A percentile compares a stretch with the other conserved stretches of the same genome.
Evolutionary conservation across 2,113 vertebrate species (phyloP).

Genomic region (Anhinga anhinga): DNA sequence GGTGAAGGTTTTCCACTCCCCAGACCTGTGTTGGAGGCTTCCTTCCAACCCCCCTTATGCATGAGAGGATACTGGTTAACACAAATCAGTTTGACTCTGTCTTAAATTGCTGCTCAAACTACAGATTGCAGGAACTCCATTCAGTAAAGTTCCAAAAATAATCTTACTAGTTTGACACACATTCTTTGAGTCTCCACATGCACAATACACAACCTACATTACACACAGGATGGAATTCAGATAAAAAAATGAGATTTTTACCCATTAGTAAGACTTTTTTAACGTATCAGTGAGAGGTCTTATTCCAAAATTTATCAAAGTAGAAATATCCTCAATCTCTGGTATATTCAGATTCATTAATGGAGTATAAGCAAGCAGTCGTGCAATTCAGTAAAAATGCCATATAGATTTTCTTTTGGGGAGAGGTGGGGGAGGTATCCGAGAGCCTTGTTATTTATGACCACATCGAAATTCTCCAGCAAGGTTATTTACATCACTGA

Average conservation of each 20-base stretch:
- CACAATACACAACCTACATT: neutral
- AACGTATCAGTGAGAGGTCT: neutral
- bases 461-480: neutral
- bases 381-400: neutral
- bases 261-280: neutral
- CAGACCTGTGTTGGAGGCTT: neutral
- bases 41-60: neutral
- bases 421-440: neutral
- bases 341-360: neutral
- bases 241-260: neutral
- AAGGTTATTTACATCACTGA: neutral
- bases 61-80: neutral
- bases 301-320: neutral
- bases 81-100: neutral
- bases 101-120: neutral
- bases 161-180: neutral
- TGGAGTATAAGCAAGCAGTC: neutral
- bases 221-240: neutral
- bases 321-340: neutral
- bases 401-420: neutral
- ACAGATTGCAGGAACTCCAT: neutral
- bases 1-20: neutral
- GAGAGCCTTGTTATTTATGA: slow-evolving; percentile 8
- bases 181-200: neutral
- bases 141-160: neutral